Evolutionary conservation across 2,888 invertebrate genomes (phyloP).

Genomic region (Cephalotes varians): DNA sequence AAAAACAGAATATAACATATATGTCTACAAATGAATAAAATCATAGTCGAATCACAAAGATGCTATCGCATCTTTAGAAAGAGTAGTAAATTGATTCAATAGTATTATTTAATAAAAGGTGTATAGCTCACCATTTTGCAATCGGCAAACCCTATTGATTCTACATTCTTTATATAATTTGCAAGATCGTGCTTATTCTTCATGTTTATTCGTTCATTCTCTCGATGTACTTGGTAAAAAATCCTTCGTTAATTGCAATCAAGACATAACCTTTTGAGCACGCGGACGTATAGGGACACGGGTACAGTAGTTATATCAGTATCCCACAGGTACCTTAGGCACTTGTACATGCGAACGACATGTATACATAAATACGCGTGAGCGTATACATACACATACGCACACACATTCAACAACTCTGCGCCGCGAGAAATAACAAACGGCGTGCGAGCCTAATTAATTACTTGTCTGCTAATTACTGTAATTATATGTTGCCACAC

Average conservation of each 20-base stretch:
- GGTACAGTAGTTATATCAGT: constrained; percentile 71
- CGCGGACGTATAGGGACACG: constrained; percentile 74
- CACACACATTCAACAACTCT: constrained; percentile 59
- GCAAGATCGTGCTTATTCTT: constrained; percentile 70
- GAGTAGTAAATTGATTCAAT: constrained; percentile 64
- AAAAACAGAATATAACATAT: neutral
- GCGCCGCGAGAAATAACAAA: constrained; percentile 80
- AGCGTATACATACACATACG: constrained; percentile 30
- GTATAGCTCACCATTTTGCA: constrained; percentile 32
- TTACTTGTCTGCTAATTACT: constrained; percentile 81
- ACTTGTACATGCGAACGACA: constrained; percentile 56
- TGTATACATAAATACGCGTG: neutral
- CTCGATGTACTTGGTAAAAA: constrained; percentile 64
- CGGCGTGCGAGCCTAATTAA: constrained; percentile 83
- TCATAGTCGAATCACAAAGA: neutral
- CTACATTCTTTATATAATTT: constrained; percentile 64
- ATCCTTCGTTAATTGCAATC: constrained; percentile 79
- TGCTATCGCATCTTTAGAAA: neutral
- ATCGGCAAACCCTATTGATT: constrained; percentile 50
- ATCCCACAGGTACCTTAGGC: constrained; percentile 70
- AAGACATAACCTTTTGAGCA: constrained; percentile 77
- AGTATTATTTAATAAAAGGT: constrained; percentile 59
- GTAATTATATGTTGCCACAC: constrained; percentile 81
- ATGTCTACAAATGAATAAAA: neutral
- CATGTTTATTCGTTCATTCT: constrained; percentile 44